A percentile compares a stretch with the other conserved stretches of the same genome.
phyloP scores from a whole-genome alignment of 2,888 invertebrate species.

The Ommatoiulus sabulosus region DNA sequence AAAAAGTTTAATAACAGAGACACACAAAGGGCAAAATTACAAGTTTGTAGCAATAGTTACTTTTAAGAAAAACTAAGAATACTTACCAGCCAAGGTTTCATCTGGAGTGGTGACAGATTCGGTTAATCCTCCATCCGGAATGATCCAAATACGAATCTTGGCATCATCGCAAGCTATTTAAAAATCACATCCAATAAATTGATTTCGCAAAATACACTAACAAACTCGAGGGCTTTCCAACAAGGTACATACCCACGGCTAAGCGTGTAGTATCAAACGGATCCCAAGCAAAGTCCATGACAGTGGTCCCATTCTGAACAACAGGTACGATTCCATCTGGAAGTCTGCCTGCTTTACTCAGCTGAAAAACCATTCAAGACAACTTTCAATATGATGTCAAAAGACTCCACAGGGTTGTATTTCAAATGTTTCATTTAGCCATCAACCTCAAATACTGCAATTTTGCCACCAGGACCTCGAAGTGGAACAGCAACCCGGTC shows the following conservation, averaged over 20 bases:
- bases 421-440: not conserved
- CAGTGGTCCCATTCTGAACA: conserved; percentile 88
- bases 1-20: too few species aligned
- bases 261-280: conserved; percentile 85
- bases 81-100: conserved; percentile 69
- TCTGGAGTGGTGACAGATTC: conserved; percentile 84
- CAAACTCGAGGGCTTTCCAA: not conserved
- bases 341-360: conserved; percentile 80
- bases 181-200: conserved; percentile 11
- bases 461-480: conserved; percentile 89
- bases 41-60: too few species aligned
- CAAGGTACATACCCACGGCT: conserved; percentile 74
- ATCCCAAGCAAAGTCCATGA: conserved; percentile 96
- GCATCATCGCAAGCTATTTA: conserved; percentile 88
- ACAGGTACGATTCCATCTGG: conserved; percentile 86
- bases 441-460: conserved; percentile 81
- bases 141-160: conserved; percentile 81
- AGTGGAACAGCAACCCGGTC: conserved; percentile 90
- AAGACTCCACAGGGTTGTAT: not conserved
- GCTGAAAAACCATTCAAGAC: conserved; percentile 63
- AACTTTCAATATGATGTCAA: not conserved
- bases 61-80: too few species aligned
- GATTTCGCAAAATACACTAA: not conserved
- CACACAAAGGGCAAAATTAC: too few species aligned
- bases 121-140: conserved; percentile 79